Percentiles rank a stretch among this genome's conserved stretches.
phyloP scores from a whole-genome alignment of 2,888 invertebrate genomes.

The Onthophagus sagittarius region DNA sequence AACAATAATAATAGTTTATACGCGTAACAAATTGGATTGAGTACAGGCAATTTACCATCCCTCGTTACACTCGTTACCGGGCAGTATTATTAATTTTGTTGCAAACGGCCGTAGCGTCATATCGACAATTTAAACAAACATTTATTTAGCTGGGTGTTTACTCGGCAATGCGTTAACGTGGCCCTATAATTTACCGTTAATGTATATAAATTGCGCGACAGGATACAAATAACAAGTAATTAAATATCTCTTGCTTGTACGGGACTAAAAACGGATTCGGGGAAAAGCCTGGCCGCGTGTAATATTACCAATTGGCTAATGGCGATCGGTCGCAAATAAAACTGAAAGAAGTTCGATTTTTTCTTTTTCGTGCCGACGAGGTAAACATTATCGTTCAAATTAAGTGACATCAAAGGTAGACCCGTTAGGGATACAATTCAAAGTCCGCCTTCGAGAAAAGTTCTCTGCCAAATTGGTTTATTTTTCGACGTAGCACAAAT shows the following conservation, averaged over 20 bases:
- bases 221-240: neutral
- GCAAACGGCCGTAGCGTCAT: neutral
- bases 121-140: neutral
- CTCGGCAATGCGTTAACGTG: neutral
- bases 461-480: neutral
- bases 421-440: neutral
- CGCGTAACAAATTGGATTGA: neutral
- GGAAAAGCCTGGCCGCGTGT: neutral
- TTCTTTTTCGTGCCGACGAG: neutral
- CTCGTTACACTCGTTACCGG: neutral
- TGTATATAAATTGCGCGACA: neutral
- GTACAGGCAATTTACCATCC: neutral
- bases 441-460: neutral
- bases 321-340: neutral
- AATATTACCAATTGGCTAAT: neutral
- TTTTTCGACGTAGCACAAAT: neutral
- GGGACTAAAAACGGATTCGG: neutral
- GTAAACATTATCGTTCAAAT: neutral
- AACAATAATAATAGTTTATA: neutral
- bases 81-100: neutral
- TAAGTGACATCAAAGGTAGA: neutral
- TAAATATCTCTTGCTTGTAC: neutral
- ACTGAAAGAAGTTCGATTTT: neutral
- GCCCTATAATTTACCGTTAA: neutral
- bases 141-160: neutral